Evolutionary conservation across 2,797 vertebrate genomes (phyloP).

Genomic region (Anguilla obscura): DNA sequence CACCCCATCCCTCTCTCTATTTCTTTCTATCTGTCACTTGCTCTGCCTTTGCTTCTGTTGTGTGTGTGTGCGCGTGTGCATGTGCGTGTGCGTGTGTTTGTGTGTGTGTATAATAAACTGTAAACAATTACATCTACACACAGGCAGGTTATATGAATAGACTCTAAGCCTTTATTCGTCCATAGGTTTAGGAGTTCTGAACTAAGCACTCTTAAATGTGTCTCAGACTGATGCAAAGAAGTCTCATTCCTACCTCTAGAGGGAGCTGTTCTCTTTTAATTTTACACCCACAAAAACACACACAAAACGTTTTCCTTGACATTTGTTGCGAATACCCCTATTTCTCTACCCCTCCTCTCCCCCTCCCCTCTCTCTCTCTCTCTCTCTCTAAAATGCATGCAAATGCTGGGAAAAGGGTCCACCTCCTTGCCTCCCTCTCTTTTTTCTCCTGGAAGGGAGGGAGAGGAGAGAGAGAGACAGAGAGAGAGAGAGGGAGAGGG

Average conservation of each 20-base stretch:
- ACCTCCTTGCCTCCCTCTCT: slow-evolving; percentile 50
- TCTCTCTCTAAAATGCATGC: slow-evolving; percentile 51
- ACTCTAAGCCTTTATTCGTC: not conserved
- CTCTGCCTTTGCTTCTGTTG: not conserved
- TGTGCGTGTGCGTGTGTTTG: not conserved
- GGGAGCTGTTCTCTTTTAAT: slow-evolving; percentile 61
- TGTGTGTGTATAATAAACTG: not conserved
- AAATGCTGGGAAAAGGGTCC: slow-evolving; percentile 65
- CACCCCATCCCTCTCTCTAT: not conserved
- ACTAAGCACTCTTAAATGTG: not conserved
- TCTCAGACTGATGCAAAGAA: not conserved
- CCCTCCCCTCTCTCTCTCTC: slow-evolving; percentile 45
- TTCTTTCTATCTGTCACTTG: not conserved
- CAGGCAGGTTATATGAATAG: not conserved
- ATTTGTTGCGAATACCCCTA: slow-evolving; percentile 29
- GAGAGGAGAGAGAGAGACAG: slow-evolving; percentile 58
- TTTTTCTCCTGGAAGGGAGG: slow-evolving; percentile 31
- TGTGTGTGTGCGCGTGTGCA: not conserved
- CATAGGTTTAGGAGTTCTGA: not conserved
- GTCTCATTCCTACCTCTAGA: slow-evolving; percentile 53
- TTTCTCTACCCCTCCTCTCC: slow-evolving; percentile 50
- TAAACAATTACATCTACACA: not conserved
- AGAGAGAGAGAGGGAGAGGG: slow-evolving; percentile 56
- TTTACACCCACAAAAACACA: slow-evolving; percentile 15
- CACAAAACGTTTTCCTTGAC: slow-evolving; percentile 33